Percentiles rank a stretch among this genome's conserved stretches.
Evolutionary conservation across 2,797 vertebrate species (phyloP).

Genomic region (Pempheris klunzingeri): DNA sequence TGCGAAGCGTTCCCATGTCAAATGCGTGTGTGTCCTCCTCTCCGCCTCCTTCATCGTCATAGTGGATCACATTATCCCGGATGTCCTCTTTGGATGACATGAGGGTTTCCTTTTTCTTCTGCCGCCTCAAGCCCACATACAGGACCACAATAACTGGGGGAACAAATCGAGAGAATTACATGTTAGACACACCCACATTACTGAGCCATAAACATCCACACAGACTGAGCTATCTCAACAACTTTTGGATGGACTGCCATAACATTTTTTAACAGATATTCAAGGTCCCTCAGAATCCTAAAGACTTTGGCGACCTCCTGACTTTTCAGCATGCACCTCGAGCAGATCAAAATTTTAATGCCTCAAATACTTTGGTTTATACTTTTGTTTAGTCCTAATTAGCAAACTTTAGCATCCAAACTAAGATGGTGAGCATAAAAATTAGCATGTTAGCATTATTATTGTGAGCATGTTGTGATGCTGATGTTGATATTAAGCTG

Average conservation of each 20-base stretch:
- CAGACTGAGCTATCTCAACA: no score
- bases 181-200: slow-evolving; percentile 12
- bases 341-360: not conserved
- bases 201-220: not conserved
- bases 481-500: slow-evolving; percentile 9
- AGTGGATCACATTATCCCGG: slow-evolving; percentile 98
- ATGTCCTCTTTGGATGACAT: slow-evolving; percentile 99
- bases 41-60: slow-evolving; percentile 97
- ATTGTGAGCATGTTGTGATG: slow-evolving; percentile 11
- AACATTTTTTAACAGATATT: no score
- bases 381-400: not conserved
- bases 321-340: not conserved
- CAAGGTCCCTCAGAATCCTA: not conserved
- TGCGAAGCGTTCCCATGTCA: slow-evolving; percentile 96
- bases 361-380: not conserved
- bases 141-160: slow-evolving; percentile 94
- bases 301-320: not conserved
- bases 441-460: not conserved
- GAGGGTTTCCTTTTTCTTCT: slow-evolving; percentile 97
- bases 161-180: not conserved
- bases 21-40: slow-evolving; percentile 99
- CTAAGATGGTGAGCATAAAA: slow-evolving; percentile 11
- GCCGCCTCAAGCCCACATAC: slow-evolving; percentile 92
- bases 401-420: not conserved
- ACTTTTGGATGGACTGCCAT: no score